Base-by-base conservation (phyloP, 2,113 vertebrate species). In the Hippocampus zosterae region DNA sequence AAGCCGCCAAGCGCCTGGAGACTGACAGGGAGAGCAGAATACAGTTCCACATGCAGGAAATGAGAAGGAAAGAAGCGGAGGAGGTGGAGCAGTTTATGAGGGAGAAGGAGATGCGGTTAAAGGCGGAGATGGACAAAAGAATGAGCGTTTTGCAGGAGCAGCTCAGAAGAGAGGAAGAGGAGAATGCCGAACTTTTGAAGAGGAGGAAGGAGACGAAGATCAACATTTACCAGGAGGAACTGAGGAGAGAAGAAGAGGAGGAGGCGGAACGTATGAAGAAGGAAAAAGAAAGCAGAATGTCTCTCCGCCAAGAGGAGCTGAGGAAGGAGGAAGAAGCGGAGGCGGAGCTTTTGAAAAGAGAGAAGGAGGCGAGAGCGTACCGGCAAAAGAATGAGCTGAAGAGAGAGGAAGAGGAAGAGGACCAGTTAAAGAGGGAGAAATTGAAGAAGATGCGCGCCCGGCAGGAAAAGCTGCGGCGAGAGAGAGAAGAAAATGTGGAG, bases 21-120 rank as follows among this genome's bases (percentile, higher is more conserved):
- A 41, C 37, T 2, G 18, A 40, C n/a, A 63, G 12, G 21, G 37
- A 63, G 21, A 73, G 89, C 65, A 83, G 87, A 73, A 84, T 96
- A 76, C 91, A 23, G 19, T 37, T 23, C 29, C 11, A n/a, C 21
- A 19, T 41, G 33, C 19, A 63, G 12, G 61, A 41, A 9, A 4
- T 63, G 10, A 63, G 21, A n/a, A 21, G 10, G 23, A 41, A 63
- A 41, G 61, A 63, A 63, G 61, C 40, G 11, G 37, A 63, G 57
- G 61, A 6, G 21, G 7, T 48, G 15, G 41, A 65, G 42, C 63
- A 46, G n/a, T 46, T 65, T 21, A 65, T 46, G 23, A 15, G 27
- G 41, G 63, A 41, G 21, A 64, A 56, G 19, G 11, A 41, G 37
- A 21, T 40, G 19, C 64, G 40, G 18, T 48, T 65, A 27, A 65